phyloP scores from a whole-genome alignment of 2,797 vertebrate species.

The Anabas testudineus region DNA sequence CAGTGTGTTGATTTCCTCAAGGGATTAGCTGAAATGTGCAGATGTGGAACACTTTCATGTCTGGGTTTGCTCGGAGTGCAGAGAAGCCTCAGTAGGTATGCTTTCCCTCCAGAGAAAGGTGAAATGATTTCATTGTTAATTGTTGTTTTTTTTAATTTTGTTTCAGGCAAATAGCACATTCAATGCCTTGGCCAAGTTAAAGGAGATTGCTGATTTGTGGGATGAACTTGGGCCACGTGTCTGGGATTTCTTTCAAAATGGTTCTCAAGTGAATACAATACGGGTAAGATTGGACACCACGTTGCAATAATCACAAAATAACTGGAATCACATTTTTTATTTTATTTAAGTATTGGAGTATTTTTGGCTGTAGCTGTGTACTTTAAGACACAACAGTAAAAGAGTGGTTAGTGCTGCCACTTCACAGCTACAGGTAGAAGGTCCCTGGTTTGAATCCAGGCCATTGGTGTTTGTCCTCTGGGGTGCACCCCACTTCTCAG shows the following conservation, averaged over 20 bases:
- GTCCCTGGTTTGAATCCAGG: too few species aligned
- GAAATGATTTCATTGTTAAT: conserved; percentile 20
- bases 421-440: too few species aligned
- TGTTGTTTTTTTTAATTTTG: conserved; percentile 9
- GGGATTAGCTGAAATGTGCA: conserved; percentile 55
- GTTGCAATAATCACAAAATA: background rate
- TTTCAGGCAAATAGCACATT: conserved; percentile 93
- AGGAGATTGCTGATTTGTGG: conserved; percentile 89
- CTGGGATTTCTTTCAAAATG: conserved; percentile 88
- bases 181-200: conserved; percentile 87
- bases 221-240: conserved; percentile 88
- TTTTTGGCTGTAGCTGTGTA: too few species aligned
- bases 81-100: conserved; percentile 25
- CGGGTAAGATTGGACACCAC: conserved; percentile 79
- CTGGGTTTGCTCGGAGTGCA: conserved; percentile 27
- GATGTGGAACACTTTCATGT: conserved; percentile 52
- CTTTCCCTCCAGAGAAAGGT: conserved; percentile 10
- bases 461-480: too few species aligned
- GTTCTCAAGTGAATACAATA: conserved; percentile 87
- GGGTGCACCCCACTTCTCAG: too few species aligned
- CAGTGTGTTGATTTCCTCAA: conserved; percentile 56
- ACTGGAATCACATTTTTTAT: background rate
- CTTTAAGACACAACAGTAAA: too few species aligned
- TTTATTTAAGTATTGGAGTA: background rate
- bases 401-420: too few species aligned